Evolutionary conservation across 1,140 invertebrate species (phyloP).

Genomic region (Nylanderia fulva): DNA sequence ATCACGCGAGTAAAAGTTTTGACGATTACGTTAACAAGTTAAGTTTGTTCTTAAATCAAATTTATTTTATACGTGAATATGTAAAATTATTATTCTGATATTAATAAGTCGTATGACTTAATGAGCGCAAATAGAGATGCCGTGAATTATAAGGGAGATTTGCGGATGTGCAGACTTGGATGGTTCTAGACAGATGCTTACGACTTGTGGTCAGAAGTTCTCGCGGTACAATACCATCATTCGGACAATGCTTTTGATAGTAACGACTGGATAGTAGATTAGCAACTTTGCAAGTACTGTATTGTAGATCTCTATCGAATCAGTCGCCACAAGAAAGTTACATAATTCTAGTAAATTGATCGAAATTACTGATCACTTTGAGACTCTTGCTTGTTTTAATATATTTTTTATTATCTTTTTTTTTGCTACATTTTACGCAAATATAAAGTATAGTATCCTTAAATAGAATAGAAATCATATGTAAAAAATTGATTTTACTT

Average conservation of each 20-base stretch:
- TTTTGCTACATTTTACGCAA: not conserved
- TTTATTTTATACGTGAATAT: too few relatives aligned
- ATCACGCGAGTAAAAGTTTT: conserved; percentile 8
- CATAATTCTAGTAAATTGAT: conserved; percentile 16
- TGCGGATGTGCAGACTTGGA: conserved; percentile 18
- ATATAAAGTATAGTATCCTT: not conserved
- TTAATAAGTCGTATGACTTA: not conserved
- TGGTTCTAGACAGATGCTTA: conserved; percentile 45
- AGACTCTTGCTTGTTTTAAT: not conserved
- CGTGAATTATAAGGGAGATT: conserved; percentile 42
- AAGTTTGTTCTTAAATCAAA: not conserved
- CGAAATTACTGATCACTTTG: not conserved
- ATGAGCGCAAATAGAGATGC: not conserved
- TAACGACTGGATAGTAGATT: conserved; percentile 34
- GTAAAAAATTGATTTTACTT: not conserved
- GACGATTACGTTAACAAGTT: not conserved
- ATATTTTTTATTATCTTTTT: not conserved
- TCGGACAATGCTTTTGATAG: conserved; percentile 39
- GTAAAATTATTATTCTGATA: too few relatives aligned
- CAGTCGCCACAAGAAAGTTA: conserved; percentile 5
- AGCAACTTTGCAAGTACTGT: conserved; percentile 33
- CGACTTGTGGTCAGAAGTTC: conserved; percentile 48
- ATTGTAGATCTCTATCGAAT: conserved; percentile 13
- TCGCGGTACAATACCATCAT: conserved; percentile 27
- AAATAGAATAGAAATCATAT: not conserved